Base-by-base conservation (phyloP, 2,888 invertebrate species). In the Tillus elongatus region DNA sequence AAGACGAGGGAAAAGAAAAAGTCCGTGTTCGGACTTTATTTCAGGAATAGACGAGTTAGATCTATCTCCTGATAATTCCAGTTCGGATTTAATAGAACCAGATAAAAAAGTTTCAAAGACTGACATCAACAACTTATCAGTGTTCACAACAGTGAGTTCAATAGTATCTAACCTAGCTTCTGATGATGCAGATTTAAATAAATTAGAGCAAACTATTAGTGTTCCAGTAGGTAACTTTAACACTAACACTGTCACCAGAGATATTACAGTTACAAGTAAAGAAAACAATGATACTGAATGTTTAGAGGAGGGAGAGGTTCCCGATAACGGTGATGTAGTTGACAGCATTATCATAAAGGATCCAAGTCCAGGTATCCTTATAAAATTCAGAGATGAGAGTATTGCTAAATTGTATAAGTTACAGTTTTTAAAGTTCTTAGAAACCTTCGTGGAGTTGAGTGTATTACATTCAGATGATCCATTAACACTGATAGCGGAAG, bases 391-490 rank as follows among this genome's bases (percentile, higher is more conserved):
- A 42, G 67, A 71, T 43, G 63, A 60, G 43, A 61, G 58, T 40
- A 48, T 68, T 41, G 69, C 71, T 1, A 64, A 62, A 36, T 54
- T 49, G 26, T 74, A 71, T 51, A 72, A 69, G 51, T 52, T 61
- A 15, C 61, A 66, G 49, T 57, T 75, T 31, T 66, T 70, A 43
- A 60, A 61, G 30, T 72, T 72, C 53, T 60, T 74, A 54, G 52
- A 69, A 32, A 30, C 43, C 56, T 64, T 46, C 54, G 67, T 42
- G 57, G 73, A 50, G 66, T 65, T 55, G 42, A 64, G 38, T 58
- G 63, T 55, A 55, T 61, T 40, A 50, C 28, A 42, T 37, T 53
- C 12, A 38, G 42, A 43, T 55, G 56, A 29, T 54, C 60, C 37
- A 61, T 64, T 16, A 51, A 53, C 60, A 64, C 67, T 37, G 61